Percentiles rank a stretch among this genome's conserved stretches.
Evolutionary conservation across 64 coral and sea anemone genomes (phyloP).

Genomic region (Actinia equina): DNA sequence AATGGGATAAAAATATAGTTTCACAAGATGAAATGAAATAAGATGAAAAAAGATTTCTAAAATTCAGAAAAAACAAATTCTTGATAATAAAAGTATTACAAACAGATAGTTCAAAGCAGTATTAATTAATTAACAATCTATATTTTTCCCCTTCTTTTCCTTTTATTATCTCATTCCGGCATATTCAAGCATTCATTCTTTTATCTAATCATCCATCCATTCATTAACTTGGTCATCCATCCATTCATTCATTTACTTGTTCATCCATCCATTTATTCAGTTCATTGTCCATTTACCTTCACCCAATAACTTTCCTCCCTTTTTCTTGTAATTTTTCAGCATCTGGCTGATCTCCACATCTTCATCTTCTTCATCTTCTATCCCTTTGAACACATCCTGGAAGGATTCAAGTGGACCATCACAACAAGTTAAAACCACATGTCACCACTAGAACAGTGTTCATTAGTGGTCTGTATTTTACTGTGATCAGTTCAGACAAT

Average conservation of each 20-base stretch:
- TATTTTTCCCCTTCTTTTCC: no score
- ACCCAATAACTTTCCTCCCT: conserved; percentile 74
- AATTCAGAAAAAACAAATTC: no score
- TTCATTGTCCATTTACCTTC: not conserved
- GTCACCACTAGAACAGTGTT: not conserved
- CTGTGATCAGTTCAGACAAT: not conserved
- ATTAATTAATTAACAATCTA: no score
- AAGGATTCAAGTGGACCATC: not conserved
- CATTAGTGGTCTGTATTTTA: not conserved
- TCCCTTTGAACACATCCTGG: conserved; percentile 86
- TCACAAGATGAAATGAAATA: not conserved
- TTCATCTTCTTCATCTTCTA: conserved; percentile 92
- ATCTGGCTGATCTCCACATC: conserved; percentile 88
- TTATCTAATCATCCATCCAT: no score
- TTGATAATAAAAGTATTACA: no score
- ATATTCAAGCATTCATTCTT: no score
- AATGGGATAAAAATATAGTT: not conserved
- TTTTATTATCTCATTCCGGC: no score
- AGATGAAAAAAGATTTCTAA: no score
- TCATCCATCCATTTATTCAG: no score
- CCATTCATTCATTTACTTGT: no score
- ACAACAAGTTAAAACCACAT: not conserved
- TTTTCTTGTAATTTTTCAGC: conserved; percentile 79
- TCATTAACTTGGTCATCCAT: no score
- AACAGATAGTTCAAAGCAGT: no score